Base-by-base conservation (phyloP, 2,888 invertebrate genomes). In the Phlogophora meticulosa region DNA sequence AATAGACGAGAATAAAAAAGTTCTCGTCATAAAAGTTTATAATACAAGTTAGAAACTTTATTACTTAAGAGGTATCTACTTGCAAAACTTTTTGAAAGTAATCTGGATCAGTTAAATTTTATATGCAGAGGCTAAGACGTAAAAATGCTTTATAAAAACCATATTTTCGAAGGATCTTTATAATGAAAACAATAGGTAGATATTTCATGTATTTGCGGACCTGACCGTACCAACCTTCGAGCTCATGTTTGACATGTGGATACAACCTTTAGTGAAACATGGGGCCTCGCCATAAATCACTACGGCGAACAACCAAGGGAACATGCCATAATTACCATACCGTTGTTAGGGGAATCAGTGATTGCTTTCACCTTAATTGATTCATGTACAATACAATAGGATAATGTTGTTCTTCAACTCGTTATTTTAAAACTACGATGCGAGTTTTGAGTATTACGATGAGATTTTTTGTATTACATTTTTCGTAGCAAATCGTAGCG, bases 21-120 rank as follows among this genome's bases (percentile, higher is more conserved):
- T 78, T 78, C 49, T n/a, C 24, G 43, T 52, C 57, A 78, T 78
- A 73, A 74, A 74, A 78, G 32, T 78, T 72, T 58, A 71, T 60
- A 73, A 62, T 72, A 59, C 53, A 73, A 73, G 48, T 72, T 53
- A 22, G 22, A 38, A 53, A 73, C 46, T 73, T 72, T 77, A 71
- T 46, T 71, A 57, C 72, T 57, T 60, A 56, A 56, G 32, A 51
- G 45, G 45, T 63, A n/a, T n/a, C n/a, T n/a, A 46, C 77, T 61
- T 36, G 32, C 5, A 7, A 24, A 73, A 72, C 63, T 78, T 78
- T 64, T 73, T 73, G n/a, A 9, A 63, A 45, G 51, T 55, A 51
- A 59, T 55, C 48, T 13, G 13, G 34, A n/a, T 56, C 17, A 59
- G 32, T 77, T 36, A 36, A 51, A 46, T 52, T 57, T 55, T 45